Evolutionary conservation across 2,797 vertebrate species (phyloP), one percentile per base, ranked within the genome.

Genomic region (Ambastaia sidthimunki): DNA sequence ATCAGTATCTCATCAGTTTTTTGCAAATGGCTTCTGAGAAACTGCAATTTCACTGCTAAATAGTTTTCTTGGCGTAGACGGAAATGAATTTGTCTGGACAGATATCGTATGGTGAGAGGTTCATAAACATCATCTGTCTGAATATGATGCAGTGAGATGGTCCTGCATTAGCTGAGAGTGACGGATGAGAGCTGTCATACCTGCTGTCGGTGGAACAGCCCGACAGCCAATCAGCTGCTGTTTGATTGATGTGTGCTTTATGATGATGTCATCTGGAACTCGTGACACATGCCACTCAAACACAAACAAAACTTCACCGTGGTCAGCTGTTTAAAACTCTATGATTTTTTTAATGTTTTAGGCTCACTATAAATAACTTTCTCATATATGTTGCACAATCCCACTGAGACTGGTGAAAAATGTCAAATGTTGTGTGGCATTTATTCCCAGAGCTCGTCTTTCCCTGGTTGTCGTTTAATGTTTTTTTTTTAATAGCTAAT

Each of bases 121-220:
- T 41, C 21, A 74, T 72, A 60, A 78, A 78, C 60, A 37, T 71
- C 60, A 55, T 71, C 71, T 60, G 23, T 82, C 34, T 71, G 67
- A 83, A 71, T 80, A 55, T 83, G 44, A 18, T 13, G 48, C 31
- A 19, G 2, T 31, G 80, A 73, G 54, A 68, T 21, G 25, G 67
- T 76, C 34, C 57, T 37, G 10, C 28, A 71, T 76, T 69, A 19
- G 71, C 28, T 13, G 48, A 18, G 47, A 71, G 60, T 79, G 81
- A 83, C 81, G 66, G 71, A 78, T 79, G 71, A 9, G 37, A 54
- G 66, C 71, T 79, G 81, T 83, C 81, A 66, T 47, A 79, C 52
- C 25, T n/a, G 57, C 55, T 63, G 59, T 74, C 73, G 71, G 44
- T 41, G 59, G 75, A 71, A 79, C 76, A 71, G 44, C 63, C 70